These are phyloP conservation scores for Bovichtus diacanthus DNA, from an alignment of 2,797 vertebrate species.

Conservation along the genomic window DNA sequence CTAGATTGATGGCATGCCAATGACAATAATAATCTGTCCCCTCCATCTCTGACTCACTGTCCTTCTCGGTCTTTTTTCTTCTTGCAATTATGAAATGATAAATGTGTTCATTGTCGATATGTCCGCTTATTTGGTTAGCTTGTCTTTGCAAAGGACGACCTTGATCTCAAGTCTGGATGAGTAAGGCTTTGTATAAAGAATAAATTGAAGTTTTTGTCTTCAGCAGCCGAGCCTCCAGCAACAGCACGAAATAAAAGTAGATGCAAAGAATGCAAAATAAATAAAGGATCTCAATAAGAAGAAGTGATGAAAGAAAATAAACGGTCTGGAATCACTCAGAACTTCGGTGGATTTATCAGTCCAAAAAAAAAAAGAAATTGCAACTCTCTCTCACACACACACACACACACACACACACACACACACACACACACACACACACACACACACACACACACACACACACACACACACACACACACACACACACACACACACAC, in stretches of 20 bases:
- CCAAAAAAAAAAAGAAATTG: conserved; percentile 19
- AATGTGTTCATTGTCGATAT: conserved; percentile 36
- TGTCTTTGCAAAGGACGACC: conserved; percentile 27
- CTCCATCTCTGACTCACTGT: conserved; percentile 51
- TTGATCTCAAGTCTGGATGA: conserved; percentile 42
- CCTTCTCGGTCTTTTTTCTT: conserved; percentile 34
- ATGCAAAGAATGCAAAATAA: conserved; percentile 7
- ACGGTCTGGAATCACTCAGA: conserved; percentile 32
- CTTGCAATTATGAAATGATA: conserved; percentile 48
- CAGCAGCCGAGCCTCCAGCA: not conserved
- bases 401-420: not conserved
- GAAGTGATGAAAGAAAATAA: conserved; percentile 33
- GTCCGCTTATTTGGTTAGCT: conserved; percentile 39
- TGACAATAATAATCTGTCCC: conserved; percentile 51
- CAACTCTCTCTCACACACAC: not conserved
- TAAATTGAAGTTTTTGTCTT: conserved; percentile 27
- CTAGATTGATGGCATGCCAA: conserved; percentile 46
- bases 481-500: not conserved
- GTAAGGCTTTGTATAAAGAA: conserved; percentile 18
- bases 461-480: too few species aligned
- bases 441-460: too few species aligned
- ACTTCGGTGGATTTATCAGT: conserved; percentile 43
- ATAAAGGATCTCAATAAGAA: conserved; percentile 22
- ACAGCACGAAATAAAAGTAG: not conserved
- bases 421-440: not conserved